Evolutionary conservation across 2,113 vertebrate species (phyloP).

Genomic region (Puntigrus tetrazona): DNA sequence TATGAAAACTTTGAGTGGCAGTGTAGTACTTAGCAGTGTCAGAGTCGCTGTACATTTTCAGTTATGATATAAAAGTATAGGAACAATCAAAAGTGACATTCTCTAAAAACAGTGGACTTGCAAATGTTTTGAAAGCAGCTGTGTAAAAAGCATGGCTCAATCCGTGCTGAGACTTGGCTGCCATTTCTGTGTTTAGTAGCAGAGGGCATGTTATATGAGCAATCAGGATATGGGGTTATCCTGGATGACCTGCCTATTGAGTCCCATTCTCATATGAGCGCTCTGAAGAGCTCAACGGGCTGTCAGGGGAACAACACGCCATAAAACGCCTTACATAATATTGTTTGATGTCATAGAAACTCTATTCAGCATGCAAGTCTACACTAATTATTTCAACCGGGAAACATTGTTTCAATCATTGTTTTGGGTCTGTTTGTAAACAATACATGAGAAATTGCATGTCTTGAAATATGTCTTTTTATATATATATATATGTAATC

Average conservation of each 20-base stretch:
- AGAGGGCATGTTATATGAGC: constrained; percentile 72
- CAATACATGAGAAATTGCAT: no score
- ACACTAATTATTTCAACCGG: not conserved
- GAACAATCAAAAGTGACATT: not conserved
- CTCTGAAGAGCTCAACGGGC: not conserved
- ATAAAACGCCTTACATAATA: not conserved
- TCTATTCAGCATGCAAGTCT: not conserved
- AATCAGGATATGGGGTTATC: constrained; percentile 84
- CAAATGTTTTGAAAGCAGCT: not conserved
- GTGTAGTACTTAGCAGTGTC: not conserved
- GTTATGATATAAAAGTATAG: not conserved
- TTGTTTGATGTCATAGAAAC: not conserved
- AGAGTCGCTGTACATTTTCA: not conserved
- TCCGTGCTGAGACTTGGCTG: not conserved
- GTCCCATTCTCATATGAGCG: constrained; percentile 57
- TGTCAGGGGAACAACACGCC: constrained; percentile 15
- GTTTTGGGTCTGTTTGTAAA: not conserved
- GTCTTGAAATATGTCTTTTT: no score
- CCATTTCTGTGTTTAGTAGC: constrained; percentile 64
- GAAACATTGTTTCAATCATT: not conserved
- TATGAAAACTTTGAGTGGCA: no score
- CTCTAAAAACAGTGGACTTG: not conserved
- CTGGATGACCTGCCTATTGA: constrained; percentile 78
- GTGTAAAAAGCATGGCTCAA: not conserved
- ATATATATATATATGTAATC: no score